Base-by-base conservation (phyloP, 2,113 vertebrate genomes). In the Ammospiza nelsoni region DNA sequence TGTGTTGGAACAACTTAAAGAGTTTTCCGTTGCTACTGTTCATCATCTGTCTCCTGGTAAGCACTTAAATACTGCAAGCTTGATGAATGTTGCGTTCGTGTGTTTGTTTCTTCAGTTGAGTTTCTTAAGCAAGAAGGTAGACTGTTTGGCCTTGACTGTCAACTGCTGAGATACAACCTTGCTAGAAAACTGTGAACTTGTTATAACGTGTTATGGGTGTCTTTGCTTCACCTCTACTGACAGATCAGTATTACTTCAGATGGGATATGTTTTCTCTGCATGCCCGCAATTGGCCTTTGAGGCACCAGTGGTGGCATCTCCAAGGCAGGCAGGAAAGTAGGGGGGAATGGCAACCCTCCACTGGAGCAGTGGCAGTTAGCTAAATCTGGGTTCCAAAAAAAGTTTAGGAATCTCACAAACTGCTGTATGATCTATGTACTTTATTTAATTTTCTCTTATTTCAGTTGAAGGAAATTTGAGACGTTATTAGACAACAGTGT, bases 381-480 rank as follows among this genome's bases (percentile, higher is more conserved):
- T 75, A 72, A 84, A 31, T 43, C 29, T 69, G 20, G 28, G 52
- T 46, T 80, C 15, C 10, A 39, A 49, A 68, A n/a, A n/a, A 69
- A 15, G 28, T 55, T 81, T 54, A 18, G 10, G 24, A 46, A 59
- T 87, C 22, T 81, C 39, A 35, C 55, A 6, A 75, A 44, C 35
- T 62, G n/a, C 28, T 51, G 15, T 29, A 31, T 82, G 68, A 73
- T 54, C 5, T 54, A 82, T 77, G 67, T 55, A 39, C 35, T 80
- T 90, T 69, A 43, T 75, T 71, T 86, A 81, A 92, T 88, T 95
- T 84, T 48, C 79, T 85, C 14, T 71, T 58, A 68, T 67, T 92
- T 84, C 76, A 79, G 39, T 73, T 88, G 66, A 79, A 86, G 29
- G 51, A 95, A 87, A 95, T 78, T 69, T 58, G 66, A 95, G 11